Evolutionary conservation across 1,140 invertebrate species (phyloP).

Genomic region (Aplysia californica): DNA sequence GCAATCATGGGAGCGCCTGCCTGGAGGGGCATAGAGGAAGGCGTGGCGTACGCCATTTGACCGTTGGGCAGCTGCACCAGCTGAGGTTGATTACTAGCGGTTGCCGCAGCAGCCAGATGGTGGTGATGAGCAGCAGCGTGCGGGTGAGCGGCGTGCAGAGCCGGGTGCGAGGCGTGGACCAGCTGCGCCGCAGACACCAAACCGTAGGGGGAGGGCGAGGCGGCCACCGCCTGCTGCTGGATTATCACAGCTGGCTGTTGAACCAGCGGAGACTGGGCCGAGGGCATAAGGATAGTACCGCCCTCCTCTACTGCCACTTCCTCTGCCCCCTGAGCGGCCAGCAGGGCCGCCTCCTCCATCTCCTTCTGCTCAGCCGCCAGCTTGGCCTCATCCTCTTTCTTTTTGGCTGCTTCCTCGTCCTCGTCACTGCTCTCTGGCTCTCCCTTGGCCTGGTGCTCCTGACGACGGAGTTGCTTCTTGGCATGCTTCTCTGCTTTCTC

Average conservation of each 20-base stretch:
- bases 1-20: constrained; percentile 40
- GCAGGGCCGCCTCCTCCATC: constrained; percentile 35
- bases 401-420: constrained; percentile 27
- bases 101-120: constrained; percentile 8
- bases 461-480: constrained; percentile 37
- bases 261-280: constrained; percentile 36
- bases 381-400: constrained; percentile 28
- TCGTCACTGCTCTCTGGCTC: constrained; percentile 40
- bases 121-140: constrained; percentile 17
- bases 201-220: constrained; percentile 22
- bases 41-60: constrained; percentile 26
- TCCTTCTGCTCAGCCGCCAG: constrained; percentile 33
- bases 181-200: constrained; percentile 16
- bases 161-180: constrained; percentile 23
- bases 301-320: constrained; percentile 27
- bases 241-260: constrained; percentile 39
- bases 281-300: constrained; percentile 27
- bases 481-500: constrained; percentile 47
- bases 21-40: constrained; percentile 30
- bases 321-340: constrained; percentile 28
- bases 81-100: constrained; percentile 30
- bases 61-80: constrained; percentile 20
- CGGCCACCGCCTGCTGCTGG: constrained; percentile 26
- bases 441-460: constrained; percentile 40
- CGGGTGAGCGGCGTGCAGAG: constrained; percentile 20